A percentile compares a stretch with the other conserved stretches of the same genome.
These are phyloP conservation scores for Pholis gunnellus DNA, from an alignment of 2,113 vertebrate species.

Conservation along the genomic window DNA sequence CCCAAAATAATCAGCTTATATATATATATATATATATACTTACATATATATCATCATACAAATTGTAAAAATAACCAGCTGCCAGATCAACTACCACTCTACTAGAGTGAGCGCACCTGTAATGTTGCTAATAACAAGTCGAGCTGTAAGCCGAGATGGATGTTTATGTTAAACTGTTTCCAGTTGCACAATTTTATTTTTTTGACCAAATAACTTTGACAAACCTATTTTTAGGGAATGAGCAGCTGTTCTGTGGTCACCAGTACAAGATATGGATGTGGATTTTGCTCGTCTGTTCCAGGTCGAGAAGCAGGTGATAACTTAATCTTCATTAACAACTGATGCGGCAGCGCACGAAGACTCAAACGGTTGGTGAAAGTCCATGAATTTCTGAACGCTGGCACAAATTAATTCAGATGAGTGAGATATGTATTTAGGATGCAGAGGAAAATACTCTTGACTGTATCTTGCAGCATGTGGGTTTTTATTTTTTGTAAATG, in stretches of 20 bases:
- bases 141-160: background rate
- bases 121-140: background rate
- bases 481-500: background rate
- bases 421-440: constrained; percentile 17
- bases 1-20: too few species aligned
- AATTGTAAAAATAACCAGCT: background rate
- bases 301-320: background rate
- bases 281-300: background rate
- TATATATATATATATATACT: too few species aligned
- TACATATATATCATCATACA: background rate
- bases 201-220: background rate
- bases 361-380: constrained; percentile 23
- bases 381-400: constrained; percentile 27
- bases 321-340: background rate
- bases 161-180: background rate
- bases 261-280: background rate
- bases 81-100: background rate
- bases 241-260: background rate
- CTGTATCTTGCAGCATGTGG: background rate
- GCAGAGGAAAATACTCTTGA: constrained; percentile 10
- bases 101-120: background rate
- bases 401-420: constrained; percentile 28
- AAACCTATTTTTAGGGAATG: background rate
- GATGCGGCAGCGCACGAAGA: background rate
- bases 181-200: background rate